Conservation (phyloP, 1,140 invertebrate genomes). For the Drosophila obscura region DNA sequence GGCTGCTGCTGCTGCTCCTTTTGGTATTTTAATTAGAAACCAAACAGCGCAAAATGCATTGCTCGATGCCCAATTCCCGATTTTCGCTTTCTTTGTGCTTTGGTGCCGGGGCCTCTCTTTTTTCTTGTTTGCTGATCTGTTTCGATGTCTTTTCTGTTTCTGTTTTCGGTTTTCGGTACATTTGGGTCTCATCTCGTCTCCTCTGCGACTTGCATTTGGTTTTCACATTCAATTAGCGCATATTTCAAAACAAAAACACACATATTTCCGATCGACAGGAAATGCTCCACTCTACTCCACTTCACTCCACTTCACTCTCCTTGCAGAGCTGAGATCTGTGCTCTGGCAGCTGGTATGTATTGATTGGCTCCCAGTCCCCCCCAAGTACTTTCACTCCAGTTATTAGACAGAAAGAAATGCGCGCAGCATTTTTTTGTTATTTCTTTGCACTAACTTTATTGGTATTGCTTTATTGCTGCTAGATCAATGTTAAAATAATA, state of each 20-base stretch:
- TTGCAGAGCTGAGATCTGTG: too few relatives aligned
- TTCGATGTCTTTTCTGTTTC: conserved; percentile 6
- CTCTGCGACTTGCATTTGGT: conserved; percentile 59
- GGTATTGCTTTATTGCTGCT: conserved; percentile 74
- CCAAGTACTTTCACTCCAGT: not conserved
- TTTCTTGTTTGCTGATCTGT: conserved; percentile 25
- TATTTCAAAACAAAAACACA: conserved; percentile 67
- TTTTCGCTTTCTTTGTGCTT: conserved; percentile 47
- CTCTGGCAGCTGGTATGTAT: too few relatives aligned
- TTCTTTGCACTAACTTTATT: conserved; percentile 64
- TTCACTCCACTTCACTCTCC: too few relatives aligned
- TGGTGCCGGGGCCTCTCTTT: conserved; percentile 10
- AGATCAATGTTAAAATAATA: conserved; percentile 73
- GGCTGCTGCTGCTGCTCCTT: conserved; percentile 10
- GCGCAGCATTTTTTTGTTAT: not conserved
- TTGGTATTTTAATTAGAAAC: conserved; percentile 83
- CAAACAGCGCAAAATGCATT: conserved; percentile 77
- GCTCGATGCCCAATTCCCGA: conserved; percentile 51
- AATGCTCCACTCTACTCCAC: conserved; percentile 23
- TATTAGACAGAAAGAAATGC: not conserved
- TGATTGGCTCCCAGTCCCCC: too few relatives aligned
- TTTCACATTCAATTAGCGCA: conserved; percentile 82
- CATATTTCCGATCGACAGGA: conserved; percentile 61
- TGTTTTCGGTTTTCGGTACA: not conserved
- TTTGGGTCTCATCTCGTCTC: conserved; percentile 6